These are phyloP conservation scores for Listronotus bonariensis DNA, from an alignment of 1,140 invertebrate species.

Conservation along the genomic window DNA sequence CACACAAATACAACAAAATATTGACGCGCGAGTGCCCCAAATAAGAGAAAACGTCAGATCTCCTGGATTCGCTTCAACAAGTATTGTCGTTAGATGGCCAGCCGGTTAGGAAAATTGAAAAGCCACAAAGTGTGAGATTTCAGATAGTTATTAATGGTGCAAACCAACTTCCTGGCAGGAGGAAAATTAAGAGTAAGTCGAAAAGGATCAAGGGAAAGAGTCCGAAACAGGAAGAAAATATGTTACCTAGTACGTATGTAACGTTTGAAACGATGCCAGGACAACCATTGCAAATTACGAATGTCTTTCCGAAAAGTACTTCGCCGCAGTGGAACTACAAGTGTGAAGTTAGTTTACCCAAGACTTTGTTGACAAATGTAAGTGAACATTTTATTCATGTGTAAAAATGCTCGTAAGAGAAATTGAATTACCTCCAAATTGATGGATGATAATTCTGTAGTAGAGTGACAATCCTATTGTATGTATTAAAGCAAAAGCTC, in stretches of 20 bases:
- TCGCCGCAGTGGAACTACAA: slow-evolving; percentile 64
- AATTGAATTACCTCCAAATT: no score
- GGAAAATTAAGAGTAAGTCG: slow-evolving; percentile 47
- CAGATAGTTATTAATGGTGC: slow-evolving; percentile 63
- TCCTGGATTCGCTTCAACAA: slow-evolving; percentile 57
- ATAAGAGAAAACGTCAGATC: slow-evolving; percentile 54
- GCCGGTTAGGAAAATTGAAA: slow-evolving; percentile 11
- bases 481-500: no score
- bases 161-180: slow-evolving; percentile 61
- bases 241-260: slow-evolving; percentile 63
- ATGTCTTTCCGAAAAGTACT: slow-evolving; percentile 58
- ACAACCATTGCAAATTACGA: slow-evolving; percentile 57
- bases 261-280: slow-evolving; percentile 59
- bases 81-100: slow-evolving; percentile 45
- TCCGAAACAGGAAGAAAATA: slow-evolving; percentile 42
- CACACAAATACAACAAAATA: neutral
- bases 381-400: no score
- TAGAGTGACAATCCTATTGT: no score
- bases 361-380: slow-evolving; percentile 63
- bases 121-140: slow-evolving; percentile 52
- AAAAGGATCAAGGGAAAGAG: slow-evolving; percentile 44
- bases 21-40: neutral
- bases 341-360: slow-evolving; percentile 59
- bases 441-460: no score
- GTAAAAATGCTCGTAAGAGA: no score